phyloP scores from a whole-genome alignment of 2,888 invertebrate species.

The Diaprepes abbreviatus region DNA sequence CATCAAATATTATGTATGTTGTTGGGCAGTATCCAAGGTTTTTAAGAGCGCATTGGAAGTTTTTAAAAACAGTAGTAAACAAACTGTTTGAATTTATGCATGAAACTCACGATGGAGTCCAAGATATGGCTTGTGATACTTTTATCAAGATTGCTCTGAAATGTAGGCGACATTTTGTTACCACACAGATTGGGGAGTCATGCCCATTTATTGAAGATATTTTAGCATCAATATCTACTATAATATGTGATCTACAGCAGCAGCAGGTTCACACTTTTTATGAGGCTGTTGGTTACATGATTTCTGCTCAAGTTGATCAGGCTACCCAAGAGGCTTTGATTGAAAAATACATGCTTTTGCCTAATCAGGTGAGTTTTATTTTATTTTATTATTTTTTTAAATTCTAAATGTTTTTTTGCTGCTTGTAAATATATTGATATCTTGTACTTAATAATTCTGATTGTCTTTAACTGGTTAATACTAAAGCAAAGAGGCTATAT shows the following conservation, averaged over 20 bases:
- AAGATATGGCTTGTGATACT: constrained; percentile 99
- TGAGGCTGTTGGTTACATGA: constrained; percentile 80
- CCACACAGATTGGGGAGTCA: constrained; percentile 94
- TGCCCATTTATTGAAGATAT: constrained; percentile 99
- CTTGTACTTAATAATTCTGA: no score
- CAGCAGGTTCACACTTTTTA: constrained; percentile 76
- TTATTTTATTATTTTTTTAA: no score
- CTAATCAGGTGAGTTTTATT: constrained; percentile 82
- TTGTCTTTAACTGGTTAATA: no score
- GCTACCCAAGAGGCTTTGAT: constrained; percentile 94
- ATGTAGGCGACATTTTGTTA: constrained; percentile 98
- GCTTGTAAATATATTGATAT: no score
- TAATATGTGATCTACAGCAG: constrained; percentile 98
- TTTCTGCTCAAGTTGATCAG: constrained; percentile 93
- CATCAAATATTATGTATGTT: constrained; percentile 99
- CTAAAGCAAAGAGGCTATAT: no score
- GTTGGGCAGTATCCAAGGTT: constrained; percentile 99
- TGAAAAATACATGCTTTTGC: constrained; percentile 97
- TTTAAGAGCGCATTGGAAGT: constrained; percentile 99
- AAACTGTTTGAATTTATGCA: constrained; percentile 99
- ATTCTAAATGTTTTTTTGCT: no score
- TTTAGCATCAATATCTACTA: constrained; percentile 93
- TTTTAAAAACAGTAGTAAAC: constrained; percentile 99
- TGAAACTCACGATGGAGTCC: constrained; percentile 99
- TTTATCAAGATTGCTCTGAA: constrained; percentile 99